Evolutionary conservation across 64 coral and sea anemone genomes (phyloP), one percentile per base, ranked within the genome.

Genomic region (Actinia equina): DNA sequence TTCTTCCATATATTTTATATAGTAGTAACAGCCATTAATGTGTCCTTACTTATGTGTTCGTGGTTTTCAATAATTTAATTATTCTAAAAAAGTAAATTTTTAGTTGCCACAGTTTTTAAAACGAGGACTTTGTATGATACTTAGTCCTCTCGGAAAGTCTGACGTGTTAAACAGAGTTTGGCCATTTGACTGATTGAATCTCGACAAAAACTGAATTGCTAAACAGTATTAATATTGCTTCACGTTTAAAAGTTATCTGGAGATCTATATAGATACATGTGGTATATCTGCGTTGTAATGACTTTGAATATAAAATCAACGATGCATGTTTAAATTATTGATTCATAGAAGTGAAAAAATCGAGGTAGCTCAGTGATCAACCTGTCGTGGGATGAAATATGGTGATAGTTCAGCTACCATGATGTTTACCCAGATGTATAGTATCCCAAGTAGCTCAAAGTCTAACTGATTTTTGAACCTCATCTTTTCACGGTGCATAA

Each of bases 81-180:
- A 74, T 41, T 11, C 69, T 41, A 37, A 74, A 74, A n/a, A 74
- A 1, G 7, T 14, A 37, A 74, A 30, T 2, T 74, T 74, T 74
- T 41, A 26, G 69, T 15, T 74, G 25, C 23, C 27, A 30, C 13
- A 30, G 69, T 30, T 14, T 69, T 74, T 15, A 25, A 13, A 9
- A 74, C 12, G 12, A 27, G 27, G 7, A 74, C 69, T 27, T 74
- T 74, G 69, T 41, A 74, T 74, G 69, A 74, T 74, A 30, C 23
- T 41, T 74, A 18, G 27, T 74, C 26, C 6, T 12, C 9, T 74
- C 23, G 13, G 26, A 27, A 81, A 52, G 41, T 81, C 78, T 81
- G 78, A 81, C 78, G 78, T 81, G 78, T 81, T 51, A 81, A 44
- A 49, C 13, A 44, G 44, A 81, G 78, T 81, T 81, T 81, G 78